Conservation (phyloP, 2,113 vertebrate species). For the Myodes glareolus region DNA sequence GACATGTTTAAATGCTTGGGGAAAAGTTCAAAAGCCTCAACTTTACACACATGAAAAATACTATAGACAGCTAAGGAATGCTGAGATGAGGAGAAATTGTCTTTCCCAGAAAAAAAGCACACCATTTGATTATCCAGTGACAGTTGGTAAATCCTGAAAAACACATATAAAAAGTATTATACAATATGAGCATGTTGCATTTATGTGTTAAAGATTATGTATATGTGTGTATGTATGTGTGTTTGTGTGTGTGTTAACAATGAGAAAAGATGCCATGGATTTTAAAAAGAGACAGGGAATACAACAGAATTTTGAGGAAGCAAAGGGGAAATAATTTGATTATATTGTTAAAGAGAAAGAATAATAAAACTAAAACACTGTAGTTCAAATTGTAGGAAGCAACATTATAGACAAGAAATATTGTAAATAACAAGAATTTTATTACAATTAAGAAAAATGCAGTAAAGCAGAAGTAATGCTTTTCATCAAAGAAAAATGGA, state of each 20-base stretch:
- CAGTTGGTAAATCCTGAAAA: too few species aligned
- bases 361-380: background rate
- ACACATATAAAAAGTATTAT: background rate
- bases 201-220: background rate
- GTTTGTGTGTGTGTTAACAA: background rate
- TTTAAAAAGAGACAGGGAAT: too few species aligned
- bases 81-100: background rate
- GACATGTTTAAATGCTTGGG: accelerated
- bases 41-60: background rate
- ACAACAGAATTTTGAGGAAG: background rate
- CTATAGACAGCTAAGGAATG: background rate
- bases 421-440: background rate
- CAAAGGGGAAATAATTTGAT: background rate
- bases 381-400: background rate
- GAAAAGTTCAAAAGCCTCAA: background rate
- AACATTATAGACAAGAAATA: background rate
- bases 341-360: background rate
- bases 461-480: background rate
- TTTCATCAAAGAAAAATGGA: background rate
- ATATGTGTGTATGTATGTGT: background rate
- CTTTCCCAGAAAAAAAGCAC: background rate
- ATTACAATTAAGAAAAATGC: background rate
- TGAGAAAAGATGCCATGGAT: background rate
- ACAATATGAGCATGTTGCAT: background rate
- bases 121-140: background rate